Percentiles rank a stretch among this genome's conserved stretches.
phyloP scores from a whole-genome alignment of 2,113 vertebrate genomes.

The Gobiocypris rarus region DNA sequence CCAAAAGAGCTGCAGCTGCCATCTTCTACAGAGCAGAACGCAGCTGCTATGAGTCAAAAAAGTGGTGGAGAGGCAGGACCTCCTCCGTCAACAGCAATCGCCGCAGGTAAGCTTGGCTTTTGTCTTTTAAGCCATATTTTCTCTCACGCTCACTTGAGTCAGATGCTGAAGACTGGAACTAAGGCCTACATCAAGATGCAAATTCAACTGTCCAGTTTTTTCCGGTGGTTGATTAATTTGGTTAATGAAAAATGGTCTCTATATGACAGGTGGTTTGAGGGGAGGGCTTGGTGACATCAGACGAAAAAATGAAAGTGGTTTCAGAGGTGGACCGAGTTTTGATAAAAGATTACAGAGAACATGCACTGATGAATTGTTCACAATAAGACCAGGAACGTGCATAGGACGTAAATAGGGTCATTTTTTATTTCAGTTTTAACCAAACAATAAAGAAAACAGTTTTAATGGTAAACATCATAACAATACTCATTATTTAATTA shows the following conservation, averaged over 20 bases:
- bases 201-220: not conserved
- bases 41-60: constrained; percentile 95
- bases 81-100: constrained; percentile 86
- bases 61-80: constrained; percentile 93
- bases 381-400: not conserved
- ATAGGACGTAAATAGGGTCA: not conserved
- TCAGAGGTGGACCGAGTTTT: constrained; percentile 5
- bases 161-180: constrained; percentile 2
- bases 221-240: not conserved
- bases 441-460: not conserved
- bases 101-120: constrained; percentile 88
- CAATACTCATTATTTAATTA: not conserved
- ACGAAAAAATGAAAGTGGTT: not conserved
- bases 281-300: not conserved
- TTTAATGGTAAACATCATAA: constrained; percentile 1
- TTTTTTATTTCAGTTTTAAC: not conserved
- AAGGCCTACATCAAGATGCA: not conserved
- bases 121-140: constrained; percentile 67
- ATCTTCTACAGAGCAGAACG: constrained; percentile 82
- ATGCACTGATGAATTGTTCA: constrained; percentile 6
- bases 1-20: constrained; percentile 93
- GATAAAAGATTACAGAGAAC: not conserved
- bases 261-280: constrained; percentile 1
- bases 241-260: not conserved
- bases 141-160: not conserved